A percentile compares a stretch with the other conserved stretches of the same genome.
Conservation (phyloP, 2,113 vertebrate species). For the Calypte anna region DNA sequence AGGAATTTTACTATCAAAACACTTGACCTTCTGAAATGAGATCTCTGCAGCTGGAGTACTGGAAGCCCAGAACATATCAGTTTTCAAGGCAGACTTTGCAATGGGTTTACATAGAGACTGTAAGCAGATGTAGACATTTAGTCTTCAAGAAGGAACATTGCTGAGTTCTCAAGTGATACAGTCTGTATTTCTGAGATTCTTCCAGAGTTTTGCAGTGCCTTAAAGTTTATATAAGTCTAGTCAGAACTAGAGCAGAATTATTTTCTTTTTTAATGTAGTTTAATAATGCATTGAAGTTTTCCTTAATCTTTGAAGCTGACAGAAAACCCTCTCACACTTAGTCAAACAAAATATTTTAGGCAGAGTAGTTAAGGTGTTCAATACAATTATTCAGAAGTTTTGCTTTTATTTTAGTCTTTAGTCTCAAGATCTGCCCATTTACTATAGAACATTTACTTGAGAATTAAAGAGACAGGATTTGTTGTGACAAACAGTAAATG, state of each 20-base stretch:
- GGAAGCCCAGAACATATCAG: background rate
- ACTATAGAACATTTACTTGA: background rate
- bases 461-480: background rate
- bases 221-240: background rate
- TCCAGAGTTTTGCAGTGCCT: background rate
- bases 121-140: fast-evolving
- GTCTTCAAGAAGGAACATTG: background rate
- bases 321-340: background rate
- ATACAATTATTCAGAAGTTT: background rate
- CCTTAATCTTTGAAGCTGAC: background rate
- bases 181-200: background rate
- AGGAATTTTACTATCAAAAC: background rate
- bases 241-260: background rate
- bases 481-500: background rate
- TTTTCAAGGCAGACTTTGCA: background rate
- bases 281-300: background rate
- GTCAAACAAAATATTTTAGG: background rate
- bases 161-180: background rate
- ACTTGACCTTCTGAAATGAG: background rate
- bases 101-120: background rate
- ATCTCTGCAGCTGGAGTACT: background rate
- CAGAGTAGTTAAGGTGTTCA: background rate
- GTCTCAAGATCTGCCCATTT: background rate
- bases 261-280: background rate
- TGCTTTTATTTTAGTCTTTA: background rate